Base-by-base conservation (phyloP, 2,113 vertebrate genomes). In the Panthera leo region DNA sequence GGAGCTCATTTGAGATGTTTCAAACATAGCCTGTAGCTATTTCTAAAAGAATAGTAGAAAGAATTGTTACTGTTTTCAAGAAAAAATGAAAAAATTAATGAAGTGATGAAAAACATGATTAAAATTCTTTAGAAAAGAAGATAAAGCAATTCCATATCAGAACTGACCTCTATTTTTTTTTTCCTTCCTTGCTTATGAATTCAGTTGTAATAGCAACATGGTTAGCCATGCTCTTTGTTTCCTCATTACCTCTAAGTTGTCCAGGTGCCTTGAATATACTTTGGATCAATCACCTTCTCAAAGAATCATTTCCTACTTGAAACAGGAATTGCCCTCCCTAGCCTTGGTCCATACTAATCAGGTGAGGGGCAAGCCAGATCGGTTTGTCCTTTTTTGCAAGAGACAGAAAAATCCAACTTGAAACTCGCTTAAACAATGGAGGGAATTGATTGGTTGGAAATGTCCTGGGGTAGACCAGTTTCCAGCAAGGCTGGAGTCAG, bases 21-120 rank as follows among this genome's bases (percentile, higher is more conserved):
- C 82, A 93, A 96, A 95, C 78, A 83, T 61, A 93, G 93, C 89
- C 91, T 79, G 8, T 89, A 67, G 88, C 78, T 97, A 87, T 97
- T 95, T 96, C 78, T 91, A 96, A 95, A 89, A 96, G 93, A 96
- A 93, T 93, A 90, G 14, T 91, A 96, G 93, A 89, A 97, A 94
- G 36, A 96, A 93, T 91, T 87, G 14, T 94, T 94, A 95, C 86
- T 31, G 45, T 93, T 89, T 97, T 91, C 45, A 90, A 95, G 70
- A 88, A 97, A 97, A 95, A 71, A 34, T 23, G 11, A 36, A 94
- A 96, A 89, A 89, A 89, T 92, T 95, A 96, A 92, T 91, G 73
- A 96, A 91, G 63, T 85, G 63, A 93, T 97, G 68, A 94, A 79
- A 95, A 94, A 79, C 2, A 15, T 83, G 76, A 93, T 93, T 91